Evolutionary conservation across 2,797 vertebrate genomes (phyloP), one percentile per base, ranked within the genome.

Genomic region (Sarcophilus harrisii): DNA sequence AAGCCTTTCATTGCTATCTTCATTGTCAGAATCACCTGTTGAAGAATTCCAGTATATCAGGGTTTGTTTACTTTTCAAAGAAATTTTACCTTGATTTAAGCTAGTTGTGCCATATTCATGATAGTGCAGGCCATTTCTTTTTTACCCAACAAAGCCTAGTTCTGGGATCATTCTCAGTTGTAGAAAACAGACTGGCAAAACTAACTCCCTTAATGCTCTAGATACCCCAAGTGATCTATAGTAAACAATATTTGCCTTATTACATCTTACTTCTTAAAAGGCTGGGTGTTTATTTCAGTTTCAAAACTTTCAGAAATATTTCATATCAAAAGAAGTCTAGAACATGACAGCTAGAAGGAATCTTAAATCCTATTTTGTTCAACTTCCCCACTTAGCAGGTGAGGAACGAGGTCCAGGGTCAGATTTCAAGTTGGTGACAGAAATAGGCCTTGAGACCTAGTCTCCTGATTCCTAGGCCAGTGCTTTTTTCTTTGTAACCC

Each of bases 31-130:
- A 94, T 99, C 99, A 0, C 99, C 99, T 0, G 99, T 99, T 92
- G 99, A 99, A 94, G 99, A 99, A 98, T 99, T 99, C 98, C 99
- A 99, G 98, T 99, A 99, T 98, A 99, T 99, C 98, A 98, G 99
- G 99, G 99, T 99, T 98, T 90, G 98, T 96, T 92, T 90, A 21
- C 90, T 81, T 66, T 58, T 95, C 52, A 58, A 4, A 90, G 91
- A 10, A 3, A 91, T 94, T 30, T 52, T 91, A 57, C 66, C 66
- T 95, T 11, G 58, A 58, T 38, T 90, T 60, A 18, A 38, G n/a
- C 32, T 93, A 89, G 90, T 0, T 9, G 0, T 91, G 52, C 27
- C 21, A 49, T 87, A 87, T 49, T 8, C 73, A 45, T 9, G 38
- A 27, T 12, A 45, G 24, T 45, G 49, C 58, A 0, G 29, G 52